A percentile compares a stretch with the other conserved stretches of the same genome.
Conservation (phyloP, 64 coral and sea anemone species). For the Montipora sp. region DNA sequence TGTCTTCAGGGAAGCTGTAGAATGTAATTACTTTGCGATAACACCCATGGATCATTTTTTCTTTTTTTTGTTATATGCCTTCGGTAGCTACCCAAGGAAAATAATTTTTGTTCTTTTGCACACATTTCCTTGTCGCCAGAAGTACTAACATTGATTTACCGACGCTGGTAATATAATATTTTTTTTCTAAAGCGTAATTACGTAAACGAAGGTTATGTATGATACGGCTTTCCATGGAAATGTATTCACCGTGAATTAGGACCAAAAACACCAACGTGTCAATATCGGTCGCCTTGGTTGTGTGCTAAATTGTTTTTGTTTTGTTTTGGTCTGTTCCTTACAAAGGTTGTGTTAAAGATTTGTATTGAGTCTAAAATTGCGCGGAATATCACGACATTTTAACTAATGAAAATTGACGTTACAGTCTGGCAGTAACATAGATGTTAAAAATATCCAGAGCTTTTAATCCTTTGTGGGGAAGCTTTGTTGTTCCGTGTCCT, state of each 20-base stretch:
- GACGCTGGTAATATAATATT: not conserved
- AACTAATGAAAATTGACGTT: not conserved
- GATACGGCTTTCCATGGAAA: not conserved
- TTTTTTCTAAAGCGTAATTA: not conserved
- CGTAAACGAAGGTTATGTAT: not conserved
- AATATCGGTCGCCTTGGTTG: not conserved
- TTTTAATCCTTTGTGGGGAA: not conserved
- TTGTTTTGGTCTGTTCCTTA: not conserved
- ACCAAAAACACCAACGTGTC: not conserved
- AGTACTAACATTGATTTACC: not conserved
- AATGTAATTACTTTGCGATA: conserved; percentile 23
- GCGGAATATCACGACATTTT: not conserved
- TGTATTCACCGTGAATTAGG: not conserved
- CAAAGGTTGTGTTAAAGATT: not conserved
- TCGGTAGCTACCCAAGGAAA: not conserved
- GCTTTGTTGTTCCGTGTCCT: not conserved
- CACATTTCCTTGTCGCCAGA: not conserved
- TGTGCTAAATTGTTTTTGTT: not conserved
- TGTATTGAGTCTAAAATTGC: not conserved
- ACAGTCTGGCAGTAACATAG: not conserved
- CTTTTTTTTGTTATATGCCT: not conserved
- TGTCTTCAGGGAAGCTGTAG: not conserved
- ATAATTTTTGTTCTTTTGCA: not conserved
- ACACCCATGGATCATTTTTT: not conserved
- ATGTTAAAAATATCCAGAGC: conserved; percentile 12